Evolutionary conservation across 1,140 invertebrate genomes (phyloP), one percentile per base, ranked within the genome.

Genomic region (Papilio glaucus): DNA sequence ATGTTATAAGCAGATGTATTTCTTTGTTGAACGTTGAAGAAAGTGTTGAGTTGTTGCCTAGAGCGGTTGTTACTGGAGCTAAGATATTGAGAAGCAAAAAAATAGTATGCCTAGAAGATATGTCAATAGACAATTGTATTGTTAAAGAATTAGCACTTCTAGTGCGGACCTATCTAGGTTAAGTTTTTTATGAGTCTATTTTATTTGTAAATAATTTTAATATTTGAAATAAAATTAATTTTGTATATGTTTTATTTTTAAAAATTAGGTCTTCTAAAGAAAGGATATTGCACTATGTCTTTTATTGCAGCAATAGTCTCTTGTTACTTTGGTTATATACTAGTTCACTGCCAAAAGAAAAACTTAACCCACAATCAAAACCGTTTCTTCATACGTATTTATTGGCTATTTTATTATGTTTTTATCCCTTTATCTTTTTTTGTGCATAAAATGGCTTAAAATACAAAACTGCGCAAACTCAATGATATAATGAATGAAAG

Each of bases 1-100:
- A 81, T 76, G 38, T 92, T 21, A 72, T 91, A 9, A 76, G 73
- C 7, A 86, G 83, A 73, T 80, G 85, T 61, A 67, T 74, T n/a
- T 45, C 53, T 18, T 75, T 65, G 6, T 13, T 81, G 6, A 81
- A 79, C 49, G 65, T 81, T 53, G 41, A 60, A 21, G 86, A 90
- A 60, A 75, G 76, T 53, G 74, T 82, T 1, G 80, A 75, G 42
- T 72, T 88, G 21, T 76, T 91, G 29, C 72, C 75, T 4, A 82
- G 83, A 65, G 78, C 87, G 0, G 38, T 72, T 38, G 70, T 41
- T 24, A 85, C 82, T 53, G 83, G 87, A 76, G 33, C 62, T 45
- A 41, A 60, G 18, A 74, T 90, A 41, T 77, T 91, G 26, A 82
- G 63, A 39, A 86, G 85, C 75, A 83, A 78, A 21, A 76, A 75